A percentile compares a stretch with the other conserved stretches of the same genome.
phyloP scores from a whole-genome alignment of 2,797 vertebrate species.

The Melanotaenia trifasciata region DNA sequence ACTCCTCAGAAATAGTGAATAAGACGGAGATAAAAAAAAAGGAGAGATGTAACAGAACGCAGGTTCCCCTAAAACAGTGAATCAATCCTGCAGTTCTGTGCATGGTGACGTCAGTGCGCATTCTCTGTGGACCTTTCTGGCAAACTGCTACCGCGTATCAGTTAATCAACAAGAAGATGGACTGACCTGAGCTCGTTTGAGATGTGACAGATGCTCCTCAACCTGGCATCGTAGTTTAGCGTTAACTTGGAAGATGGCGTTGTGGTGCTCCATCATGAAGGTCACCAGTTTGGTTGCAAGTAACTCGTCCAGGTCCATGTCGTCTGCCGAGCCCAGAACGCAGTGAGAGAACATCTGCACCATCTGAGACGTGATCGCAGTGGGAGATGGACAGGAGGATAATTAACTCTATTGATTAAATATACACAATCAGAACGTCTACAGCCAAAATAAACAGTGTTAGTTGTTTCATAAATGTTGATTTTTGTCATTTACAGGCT shows the following conservation, averaged over 20 bases:
- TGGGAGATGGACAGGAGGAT: neutral
- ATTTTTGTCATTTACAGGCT: neutral
- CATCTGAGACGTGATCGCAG: conserved; percentile 70
- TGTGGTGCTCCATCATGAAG: conserved; percentile 93
- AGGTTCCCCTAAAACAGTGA: too few species aligned
- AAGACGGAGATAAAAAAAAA: too few species aligned
- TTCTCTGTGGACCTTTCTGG: neutral
- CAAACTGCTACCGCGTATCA: neutral
- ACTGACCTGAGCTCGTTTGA: conserved; percentile 90
- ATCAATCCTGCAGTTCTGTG: too few species aligned
- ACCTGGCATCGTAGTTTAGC: conserved; percentile 84
- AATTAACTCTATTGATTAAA: neutral
- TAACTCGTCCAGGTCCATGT: conserved; percentile 94
- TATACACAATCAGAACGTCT: neutral
- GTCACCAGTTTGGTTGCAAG: conserved; percentile 92
- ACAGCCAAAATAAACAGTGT: neutral
- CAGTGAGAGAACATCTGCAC: conserved; percentile 93
- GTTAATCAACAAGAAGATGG: neutral
- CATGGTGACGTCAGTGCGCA: too few species aligned
- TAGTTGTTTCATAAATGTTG: neutral
- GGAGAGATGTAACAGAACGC: too few species aligned
- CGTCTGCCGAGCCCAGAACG: conserved; percentile 92
- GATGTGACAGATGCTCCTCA: conserved; percentile 89
- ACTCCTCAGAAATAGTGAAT: too few species aligned
- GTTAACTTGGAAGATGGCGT: conserved; percentile 88